Conservation (phyloP, 1,140 invertebrate genomes). For the Drosophila neocordata region DNA sequence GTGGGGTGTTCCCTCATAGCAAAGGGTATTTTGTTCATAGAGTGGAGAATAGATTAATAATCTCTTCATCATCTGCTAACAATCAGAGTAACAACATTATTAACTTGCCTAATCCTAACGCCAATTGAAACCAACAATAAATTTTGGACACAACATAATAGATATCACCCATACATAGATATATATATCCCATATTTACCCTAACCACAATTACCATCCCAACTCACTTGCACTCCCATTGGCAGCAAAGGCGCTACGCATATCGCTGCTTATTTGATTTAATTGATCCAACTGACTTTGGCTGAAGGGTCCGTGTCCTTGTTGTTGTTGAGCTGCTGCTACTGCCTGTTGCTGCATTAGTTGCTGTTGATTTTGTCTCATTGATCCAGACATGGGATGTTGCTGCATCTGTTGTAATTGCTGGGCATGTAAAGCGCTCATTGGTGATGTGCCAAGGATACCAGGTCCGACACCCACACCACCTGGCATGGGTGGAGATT, state of each 20-base stretch:
- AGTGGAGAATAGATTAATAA: slow-evolving; percentile 36
- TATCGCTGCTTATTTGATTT: slow-evolving; percentile 77
- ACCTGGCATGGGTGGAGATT: slow-evolving; percentile 90
- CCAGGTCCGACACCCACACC: slow-evolving; percentile 51
- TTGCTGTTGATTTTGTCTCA: slow-evolving; percentile 70
- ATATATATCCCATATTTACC: neutral
- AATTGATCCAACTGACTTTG: slow-evolving; percentile 76
- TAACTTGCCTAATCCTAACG: slow-evolving; percentile 20
- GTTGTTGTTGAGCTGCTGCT: slow-evolving; percentile 36
- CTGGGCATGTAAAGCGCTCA: slow-evolving; percentile 79
- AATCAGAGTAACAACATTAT: neutral
- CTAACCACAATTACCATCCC: neutral
- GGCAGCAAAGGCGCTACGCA: slow-evolving; percentile 74
- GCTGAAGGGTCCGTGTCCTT: slow-evolving; percentile 66
- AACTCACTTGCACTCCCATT: slow-evolving; percentile 82
- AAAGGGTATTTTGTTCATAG: slow-evolving; percentile 15
- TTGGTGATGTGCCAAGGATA: slow-evolving; percentile 60
- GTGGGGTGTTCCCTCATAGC: slow-evolving; percentile 7
- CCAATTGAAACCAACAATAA: slow-evolving; percentile 19
- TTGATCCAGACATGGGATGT: slow-evolving; percentile 42
- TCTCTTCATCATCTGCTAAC: neutral
- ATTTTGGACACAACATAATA: slow-evolving; percentile 10
- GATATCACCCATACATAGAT: neutral
- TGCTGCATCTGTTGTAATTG: slow-evolving; percentile 65
- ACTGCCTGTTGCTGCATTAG: slow-evolving; percentile 42